Evolutionary conservation across 2,888 invertebrate genomes (phyloP), one percentile per base, ranked within the genome.

Genomic region (Ditula angustiorana): DNA sequence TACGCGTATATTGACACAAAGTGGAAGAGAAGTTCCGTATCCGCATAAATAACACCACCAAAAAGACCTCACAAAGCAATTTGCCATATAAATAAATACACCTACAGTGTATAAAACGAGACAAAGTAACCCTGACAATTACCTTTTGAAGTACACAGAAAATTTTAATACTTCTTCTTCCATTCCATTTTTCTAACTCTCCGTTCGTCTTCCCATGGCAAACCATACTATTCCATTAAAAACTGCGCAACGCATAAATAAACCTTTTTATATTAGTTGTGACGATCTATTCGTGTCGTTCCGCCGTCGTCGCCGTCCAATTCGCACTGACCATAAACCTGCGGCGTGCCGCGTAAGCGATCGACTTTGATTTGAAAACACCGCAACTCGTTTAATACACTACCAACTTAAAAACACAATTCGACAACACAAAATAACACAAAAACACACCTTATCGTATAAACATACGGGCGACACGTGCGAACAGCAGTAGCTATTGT

Each of bases 321-420:
- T 87, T 82, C 82, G 76, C 79, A 71, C 64, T 68, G 65, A 72
- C 80, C 82, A 79, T 88, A 88, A 88, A 85, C 69, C 74, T 88
- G 88, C 79, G 88, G 88, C 87, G 74, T 73, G 74, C 75, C 67
- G 75, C 75, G 79, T 73, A 73, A 75, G 74, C 73, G 73, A 80
- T 76, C 72, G 71, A 78, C 85, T 84, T 86, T 86, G 86, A 87
- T 88, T 88, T 85, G 87, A 87, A 87, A 83, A 83, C 84, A 88
- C 88, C 88, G 85, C 88, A 88, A 86, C 69, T 71, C 72, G 72
- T 75, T 73, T 66, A 69, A 71, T 57, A 71, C 68, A 57, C 61
- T 57, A 64, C 67, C 68, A 67, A 30, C 13, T 35, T 63, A 52
- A 21, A 50, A 58, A 33, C 26, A 52, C 57, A 44, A 19, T n/a